phyloP scores from a whole-genome alignment of 2,797 vertebrate species.

The Champsocephalus gunnari region DNA sequence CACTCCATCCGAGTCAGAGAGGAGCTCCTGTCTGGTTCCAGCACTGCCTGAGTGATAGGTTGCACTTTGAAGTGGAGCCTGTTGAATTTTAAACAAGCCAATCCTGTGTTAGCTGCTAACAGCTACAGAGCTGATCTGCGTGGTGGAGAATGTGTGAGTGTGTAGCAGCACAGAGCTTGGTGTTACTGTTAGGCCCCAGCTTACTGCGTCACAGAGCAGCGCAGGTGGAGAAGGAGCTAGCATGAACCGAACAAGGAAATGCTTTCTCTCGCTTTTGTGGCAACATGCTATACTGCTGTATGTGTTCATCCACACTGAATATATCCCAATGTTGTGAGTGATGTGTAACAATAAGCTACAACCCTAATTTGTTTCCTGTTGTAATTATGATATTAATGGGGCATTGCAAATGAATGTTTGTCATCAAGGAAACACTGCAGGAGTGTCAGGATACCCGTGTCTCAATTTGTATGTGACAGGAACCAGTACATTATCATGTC shows the following conservation, averaged over 20 bases:
- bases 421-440: conserved; percentile 30
- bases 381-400: conserved; percentile 41
- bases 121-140: conserved; percentile 43
- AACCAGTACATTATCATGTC: background rate
- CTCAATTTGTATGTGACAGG: conserved; percentile 24
- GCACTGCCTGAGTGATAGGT: conserved; percentile 54
- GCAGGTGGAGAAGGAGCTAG: conserved; percentile 54
- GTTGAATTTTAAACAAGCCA: conserved; percentile 75
- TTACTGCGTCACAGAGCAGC: conserved; percentile 69
- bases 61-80: conserved; percentile 55
- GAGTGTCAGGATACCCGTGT: conserved; percentile 1
- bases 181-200: conserved; percentile 51
- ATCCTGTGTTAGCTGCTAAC: conserved; percentile 50
- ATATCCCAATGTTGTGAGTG: background rate
- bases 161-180: conserved; percentile 44
- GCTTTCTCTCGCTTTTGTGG: conserved; percentile 16
- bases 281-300: background rate
- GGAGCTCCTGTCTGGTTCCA: conserved; percentile 44
- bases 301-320: conserved; percentile 8
- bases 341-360: background rate
- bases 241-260: conserved; percentile 19
- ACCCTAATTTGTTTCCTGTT: background rate
- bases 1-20: conserved; percentile 44
- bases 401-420: conserved; percentile 24
- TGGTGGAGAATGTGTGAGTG: conserved; percentile 27